Conservation (phyloP, 2,888 invertebrate genomes). For the Xylocampa areola region DNA sequence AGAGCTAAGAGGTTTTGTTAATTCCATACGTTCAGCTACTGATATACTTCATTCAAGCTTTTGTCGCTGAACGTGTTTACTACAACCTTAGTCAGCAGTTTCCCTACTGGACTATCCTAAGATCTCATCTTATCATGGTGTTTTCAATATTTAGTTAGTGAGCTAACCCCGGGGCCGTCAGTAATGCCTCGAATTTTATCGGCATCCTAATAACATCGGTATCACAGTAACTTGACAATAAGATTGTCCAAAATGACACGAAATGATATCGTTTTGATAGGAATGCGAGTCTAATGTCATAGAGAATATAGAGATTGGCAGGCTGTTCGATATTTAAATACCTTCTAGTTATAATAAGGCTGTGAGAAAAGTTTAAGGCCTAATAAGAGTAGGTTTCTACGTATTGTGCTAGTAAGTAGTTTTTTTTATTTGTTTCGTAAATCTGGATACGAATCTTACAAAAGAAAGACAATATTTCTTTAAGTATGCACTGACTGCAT, state of each 20-base stretch:
- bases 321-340: neutral
- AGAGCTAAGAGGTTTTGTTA: no score
- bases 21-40: no score
- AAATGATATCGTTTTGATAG: slow-evolving; percentile 34
- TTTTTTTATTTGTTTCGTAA: no score
- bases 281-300: slow-evolving; percentile 42
- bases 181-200: slow-evolving; percentile 72
- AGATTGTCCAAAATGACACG: slow-evolving; percentile 44
- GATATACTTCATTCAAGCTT: no score
- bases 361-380: slow-evolving; percentile 1
- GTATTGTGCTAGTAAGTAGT: no score
- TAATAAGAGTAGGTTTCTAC: neutral
- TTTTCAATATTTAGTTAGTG: slow-evolving; percentile 49
- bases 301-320: slow-evolving; percentile 10
- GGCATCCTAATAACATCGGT: slow-evolving; percentile 70
- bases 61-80: no score
- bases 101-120: slow-evolving; percentile 5
- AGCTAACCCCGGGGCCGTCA: slow-evolving; percentile 66
- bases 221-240: slow-evolving; percentile 54
- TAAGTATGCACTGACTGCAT: no score
- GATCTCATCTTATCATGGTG: slow-evolving; percentile 18
- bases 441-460: no score
- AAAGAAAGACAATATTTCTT: no score
- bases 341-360: neutral
- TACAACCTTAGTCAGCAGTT: no score